phyloP scores from a whole-genome alignment of 1,140 invertebrate genomes.

The Zaprionus kolodkinae region DNA sequence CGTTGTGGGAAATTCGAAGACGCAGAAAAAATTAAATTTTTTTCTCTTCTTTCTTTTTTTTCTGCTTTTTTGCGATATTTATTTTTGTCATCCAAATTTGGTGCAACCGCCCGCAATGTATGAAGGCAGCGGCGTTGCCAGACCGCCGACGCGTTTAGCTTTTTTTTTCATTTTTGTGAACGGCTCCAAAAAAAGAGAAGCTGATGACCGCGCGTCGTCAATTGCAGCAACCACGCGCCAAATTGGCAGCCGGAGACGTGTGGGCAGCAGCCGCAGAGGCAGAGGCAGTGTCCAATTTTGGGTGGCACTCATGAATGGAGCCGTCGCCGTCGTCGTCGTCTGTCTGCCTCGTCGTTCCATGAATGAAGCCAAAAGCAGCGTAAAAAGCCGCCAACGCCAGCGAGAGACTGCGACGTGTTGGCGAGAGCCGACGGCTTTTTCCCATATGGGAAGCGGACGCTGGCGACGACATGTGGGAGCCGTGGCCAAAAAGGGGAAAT shows the following conservation, averaged over 20 bases:
- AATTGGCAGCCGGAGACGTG: conserved; percentile 60
- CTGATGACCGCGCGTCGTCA: conserved; percentile 68
- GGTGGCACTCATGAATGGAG: conserved; percentile 75
- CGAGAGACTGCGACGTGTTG: conserved; percentile 53
- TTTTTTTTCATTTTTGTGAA: neutral
- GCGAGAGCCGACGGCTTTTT: conserved; percentile 70
- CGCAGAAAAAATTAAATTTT: conserved; percentile 33
- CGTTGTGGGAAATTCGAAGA: conserved; percentile 71
- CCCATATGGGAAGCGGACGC: conserved; percentile 11
- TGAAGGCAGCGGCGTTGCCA: conserved; percentile 43
- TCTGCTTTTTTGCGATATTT: conserved; percentile 26
- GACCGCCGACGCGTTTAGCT: neutral
- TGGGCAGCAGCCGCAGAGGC: conserved; percentile 59
- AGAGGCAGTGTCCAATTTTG: conserved; percentile 60
- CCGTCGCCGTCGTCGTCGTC: conserved; percentile 4
- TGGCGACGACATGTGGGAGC: conserved; percentile 67
- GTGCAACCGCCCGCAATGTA: conserved; percentile 54
- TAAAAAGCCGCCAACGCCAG: conserved; percentile 59
- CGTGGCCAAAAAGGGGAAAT: conserved; percentile 80
- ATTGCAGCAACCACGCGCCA: conserved; percentile 77
- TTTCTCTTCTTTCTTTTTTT: conserved; percentile 22
- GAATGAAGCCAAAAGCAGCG: conserved; percentile 51
- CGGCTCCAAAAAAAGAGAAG: conserved; percentile 36
- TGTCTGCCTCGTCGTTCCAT: conserved; percentile 37
- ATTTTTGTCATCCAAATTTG: conserved; percentile 51